Conservation (phyloP, 2,113 vertebrate species). For the Myodes glareolus region DNA sequence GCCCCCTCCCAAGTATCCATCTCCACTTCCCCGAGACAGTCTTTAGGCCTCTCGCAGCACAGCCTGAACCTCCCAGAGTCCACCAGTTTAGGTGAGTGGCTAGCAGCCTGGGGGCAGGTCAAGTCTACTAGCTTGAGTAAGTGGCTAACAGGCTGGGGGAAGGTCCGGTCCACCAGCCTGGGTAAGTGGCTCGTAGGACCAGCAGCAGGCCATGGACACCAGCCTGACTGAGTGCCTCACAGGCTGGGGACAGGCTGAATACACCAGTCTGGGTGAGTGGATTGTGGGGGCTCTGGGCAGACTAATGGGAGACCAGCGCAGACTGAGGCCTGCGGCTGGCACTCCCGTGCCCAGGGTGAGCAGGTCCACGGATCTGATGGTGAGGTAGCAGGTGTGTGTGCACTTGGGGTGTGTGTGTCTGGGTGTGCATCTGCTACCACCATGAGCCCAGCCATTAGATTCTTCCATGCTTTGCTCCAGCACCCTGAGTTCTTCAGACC, state of each 20-base stretch:
- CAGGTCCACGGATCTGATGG: slow-evolving; percentile 58
- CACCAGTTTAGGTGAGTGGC: slow-evolving; percentile 94
- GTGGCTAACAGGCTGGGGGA: slow-evolving; percentile 9
- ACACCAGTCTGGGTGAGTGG: neutral
- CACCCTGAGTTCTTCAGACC: slow-evolving; percentile 71
- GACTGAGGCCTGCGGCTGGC: slow-evolving; percentile 54
- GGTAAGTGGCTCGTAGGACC: neutral
- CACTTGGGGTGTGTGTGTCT: slow-evolving; percentile 3
- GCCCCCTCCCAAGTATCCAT: slow-evolving; percentile 93
- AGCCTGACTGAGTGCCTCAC: neutral
- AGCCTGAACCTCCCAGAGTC: slow-evolving; percentile 96
- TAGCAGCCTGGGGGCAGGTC: slow-evolving; percentile 57
- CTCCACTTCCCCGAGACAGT: slow-evolving; percentile 89
- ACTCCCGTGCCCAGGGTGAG: slow-evolving; percentile 61
- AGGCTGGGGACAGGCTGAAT: neutral
- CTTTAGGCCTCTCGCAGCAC: slow-evolving; percentile 91
- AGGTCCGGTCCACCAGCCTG: slow-evolving; percentile 29
- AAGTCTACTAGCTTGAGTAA: neutral
- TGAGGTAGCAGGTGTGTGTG: slow-evolving; percentile 69
- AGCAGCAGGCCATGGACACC: neutral
- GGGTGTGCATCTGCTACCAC: slow-evolving; percentile 79
- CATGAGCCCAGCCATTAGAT: slow-evolving; percentile 78
- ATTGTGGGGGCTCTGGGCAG: neutral
- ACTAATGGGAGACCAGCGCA: neutral
- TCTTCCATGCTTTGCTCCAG: slow-evolving; percentile 72